A percentile compares a stretch with the other conserved stretches of the same genome.
phyloP scores from a whole-genome alignment of 2,888 invertebrate genomes.

The Ceriagrion tenellum region DNA sequence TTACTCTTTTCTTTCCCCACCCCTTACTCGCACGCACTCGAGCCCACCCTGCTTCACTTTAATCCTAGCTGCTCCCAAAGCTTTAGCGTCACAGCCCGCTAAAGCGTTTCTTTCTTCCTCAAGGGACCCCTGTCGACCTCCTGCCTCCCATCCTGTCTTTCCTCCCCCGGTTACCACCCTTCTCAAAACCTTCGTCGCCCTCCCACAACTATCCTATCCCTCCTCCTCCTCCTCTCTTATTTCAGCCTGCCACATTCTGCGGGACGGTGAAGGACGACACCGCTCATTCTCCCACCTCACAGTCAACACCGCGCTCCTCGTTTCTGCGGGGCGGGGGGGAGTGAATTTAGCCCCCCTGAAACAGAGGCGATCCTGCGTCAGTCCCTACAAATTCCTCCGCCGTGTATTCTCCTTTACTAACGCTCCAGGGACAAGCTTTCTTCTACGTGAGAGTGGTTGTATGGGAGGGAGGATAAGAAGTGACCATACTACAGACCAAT shows the following conservation, averaged over 20 bases:
- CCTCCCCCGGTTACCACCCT: neutral
- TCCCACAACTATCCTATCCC: neutral
- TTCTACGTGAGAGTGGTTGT: too few relatives aligned
- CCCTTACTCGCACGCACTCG: neutral
- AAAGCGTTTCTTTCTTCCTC: slow-evolving; percentile 41
- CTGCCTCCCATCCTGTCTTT: neutral
- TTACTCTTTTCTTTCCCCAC: neutral
- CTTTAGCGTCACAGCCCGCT: slow-evolving; percentile 19
- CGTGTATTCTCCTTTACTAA: neutral
- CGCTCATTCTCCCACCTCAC: neutral
- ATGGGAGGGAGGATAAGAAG: too few relatives aligned
- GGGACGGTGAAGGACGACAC: neutral
- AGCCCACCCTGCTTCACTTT: neutral
- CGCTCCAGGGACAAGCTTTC: neutral
- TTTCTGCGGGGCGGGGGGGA: neutral
- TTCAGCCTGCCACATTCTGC: slow-evolving; percentile 26
- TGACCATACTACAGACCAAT: too few relatives aligned
- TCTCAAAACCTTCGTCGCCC: neutral
- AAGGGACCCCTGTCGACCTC: neutral
- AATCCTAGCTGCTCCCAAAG: slow-evolving; percentile 43
- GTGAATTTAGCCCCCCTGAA: neutral
- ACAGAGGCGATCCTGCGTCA: neutral
- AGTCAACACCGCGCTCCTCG: neutral
- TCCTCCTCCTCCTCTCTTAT: neutral
- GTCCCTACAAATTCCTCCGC: neutral